phyloP scores from a whole-genome alignment of 2,888 invertebrate genomes.

The Archips xylosteana region DNA sequence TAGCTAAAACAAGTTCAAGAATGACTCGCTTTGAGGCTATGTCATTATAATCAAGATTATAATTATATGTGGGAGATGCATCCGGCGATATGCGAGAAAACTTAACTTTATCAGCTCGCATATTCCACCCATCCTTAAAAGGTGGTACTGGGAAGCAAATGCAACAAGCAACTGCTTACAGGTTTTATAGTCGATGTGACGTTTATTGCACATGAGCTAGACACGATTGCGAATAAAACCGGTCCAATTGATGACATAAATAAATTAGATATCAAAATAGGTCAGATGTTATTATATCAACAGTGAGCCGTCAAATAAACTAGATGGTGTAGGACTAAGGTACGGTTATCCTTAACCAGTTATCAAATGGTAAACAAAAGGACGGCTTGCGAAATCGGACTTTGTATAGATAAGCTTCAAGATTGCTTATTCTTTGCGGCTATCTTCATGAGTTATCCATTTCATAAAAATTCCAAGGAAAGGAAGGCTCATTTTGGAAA shows the following conservation, averaged over 20 bases:
- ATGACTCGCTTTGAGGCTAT: background rate
- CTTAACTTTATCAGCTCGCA: background rate
- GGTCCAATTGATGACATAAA: background rate
- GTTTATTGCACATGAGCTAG: constrained; percentile 16
- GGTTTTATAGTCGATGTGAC: constrained; percentile 7
- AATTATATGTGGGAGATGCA: background rate
- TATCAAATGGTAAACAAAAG: constrained; percentile 2
- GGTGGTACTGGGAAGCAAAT: background rate
- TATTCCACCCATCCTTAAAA: background rate
- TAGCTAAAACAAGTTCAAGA: background rate
- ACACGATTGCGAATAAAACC: background rate
- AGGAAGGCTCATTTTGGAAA: background rate
- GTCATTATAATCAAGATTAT: background rate
- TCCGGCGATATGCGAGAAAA: background rate
- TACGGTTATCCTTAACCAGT: background rate
- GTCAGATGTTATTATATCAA: constrained; percentile 1
- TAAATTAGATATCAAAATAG: background rate
- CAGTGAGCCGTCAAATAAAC: background rate
- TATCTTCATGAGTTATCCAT: background rate
- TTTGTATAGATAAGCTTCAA: background rate
- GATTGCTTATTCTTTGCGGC: background rate
- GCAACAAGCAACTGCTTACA: background rate
- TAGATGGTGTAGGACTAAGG: background rate
- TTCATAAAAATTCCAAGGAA: constrained; percentile 3
- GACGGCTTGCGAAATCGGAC: background rate